phyloP scores from a whole-genome alignment of 2,113 vertebrate genomes.

The Helogale parvula region DNA sequence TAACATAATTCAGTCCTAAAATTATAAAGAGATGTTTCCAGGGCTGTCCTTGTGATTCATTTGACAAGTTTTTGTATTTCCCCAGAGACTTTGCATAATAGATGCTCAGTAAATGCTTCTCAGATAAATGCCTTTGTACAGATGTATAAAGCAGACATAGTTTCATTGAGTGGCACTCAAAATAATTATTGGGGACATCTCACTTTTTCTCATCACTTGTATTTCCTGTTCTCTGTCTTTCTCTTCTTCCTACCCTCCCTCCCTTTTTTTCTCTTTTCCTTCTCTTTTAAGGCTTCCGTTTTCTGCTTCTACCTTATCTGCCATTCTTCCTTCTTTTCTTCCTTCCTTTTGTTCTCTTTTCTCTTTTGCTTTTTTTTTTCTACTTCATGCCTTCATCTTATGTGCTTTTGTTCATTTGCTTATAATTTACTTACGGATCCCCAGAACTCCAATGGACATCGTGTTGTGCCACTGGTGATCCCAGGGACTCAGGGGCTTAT shows the following conservation, averaged over 20 bases:
- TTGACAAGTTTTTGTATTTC: not conserved
- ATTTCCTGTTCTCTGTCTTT: not conserved
- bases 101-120: not conserved
- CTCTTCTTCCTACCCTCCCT: not conserved
- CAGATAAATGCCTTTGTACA: not conserved
- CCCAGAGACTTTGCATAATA: not conserved
- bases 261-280: not conserved
- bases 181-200: not conserved
- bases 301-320: not conserved
- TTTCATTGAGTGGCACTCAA: not conserved
- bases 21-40: not conserved
- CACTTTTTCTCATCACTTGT: not conserved
- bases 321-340: not conserved
- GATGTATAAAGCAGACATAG: not conserved
- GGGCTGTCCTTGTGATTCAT: not conserved
- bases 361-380: not conserved
- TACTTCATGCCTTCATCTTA: not conserved
- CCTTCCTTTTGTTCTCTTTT: not conserved
- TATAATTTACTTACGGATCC: not conserved
- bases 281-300: not conserved
- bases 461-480: fast-evolving
- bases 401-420: not conserved
- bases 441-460: not conserved
- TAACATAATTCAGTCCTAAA: not conserved
- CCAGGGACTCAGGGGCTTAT: not conserved